Base-by-base conservation (phyloP, 1,140 invertebrate species). In the Anadara kagoshimensis region DNA sequence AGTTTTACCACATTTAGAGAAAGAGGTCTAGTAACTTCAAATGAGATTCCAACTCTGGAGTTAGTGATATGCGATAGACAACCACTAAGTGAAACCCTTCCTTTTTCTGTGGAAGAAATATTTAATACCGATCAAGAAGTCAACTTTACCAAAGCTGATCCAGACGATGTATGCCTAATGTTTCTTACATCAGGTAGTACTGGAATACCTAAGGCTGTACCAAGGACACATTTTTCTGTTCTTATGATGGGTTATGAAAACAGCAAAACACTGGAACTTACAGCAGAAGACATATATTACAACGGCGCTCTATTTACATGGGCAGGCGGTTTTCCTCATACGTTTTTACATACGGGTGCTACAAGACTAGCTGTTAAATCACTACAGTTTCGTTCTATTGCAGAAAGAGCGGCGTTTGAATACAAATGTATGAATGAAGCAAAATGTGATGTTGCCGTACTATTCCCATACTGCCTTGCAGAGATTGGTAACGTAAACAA, bases 181-280 rank as follows among this genome's bases (percentile, higher is more conserved):
- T 53, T 59, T 22, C 43, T 59, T 8, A 69, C 67, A 5, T 69
- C 67, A 1, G 67, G 54, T 1, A 59, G 56, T 41, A 69, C 67
- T 8, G 67, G 69, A 5, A 18, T 67, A 5, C 45, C 69, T n/a
- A 72, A 72, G 49, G 11, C 41, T n/a, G 18, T 63, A 2, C 58
- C 61, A 24, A 53, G 47, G 16, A 45, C 69, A 10, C 69, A 72
- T 26, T 47, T 29, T 14, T 10, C 10, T 26, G 29, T 69, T 22
- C 29, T 68, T 22, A 29, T 26, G 24, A 10, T 45, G 5, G 67
- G 56, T 12, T 20, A 65, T 26, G 24, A 29, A 26, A 44, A 20
- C 24, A 24, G 29, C 7, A 5, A 44, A 12, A 24, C 36, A 24
- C 44, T 65, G 1, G 43, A 24, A 4, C 11, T 65, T 10, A 20